These are phyloP conservation scores for Glareola pratincola DNA, from an alignment of 2,113 vertebrate species.

Conservation along the genomic window DNA sequence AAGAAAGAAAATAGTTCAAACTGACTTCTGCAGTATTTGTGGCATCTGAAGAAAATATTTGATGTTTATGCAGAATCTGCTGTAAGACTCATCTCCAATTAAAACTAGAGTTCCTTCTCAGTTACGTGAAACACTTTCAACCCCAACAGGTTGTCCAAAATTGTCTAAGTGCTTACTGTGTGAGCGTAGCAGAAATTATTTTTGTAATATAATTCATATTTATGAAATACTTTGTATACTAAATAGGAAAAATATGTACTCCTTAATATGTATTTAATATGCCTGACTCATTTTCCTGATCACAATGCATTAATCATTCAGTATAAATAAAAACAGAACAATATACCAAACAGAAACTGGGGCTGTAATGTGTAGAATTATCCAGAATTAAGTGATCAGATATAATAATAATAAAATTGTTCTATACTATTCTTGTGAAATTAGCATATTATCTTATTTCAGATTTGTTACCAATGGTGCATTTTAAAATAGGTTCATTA, in stretches of 20 bases:
- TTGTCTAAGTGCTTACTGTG: slow-evolving; percentile 97
- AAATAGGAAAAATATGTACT: slow-evolving; percentile 82
- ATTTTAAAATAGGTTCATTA: slow-evolving; percentile 70
- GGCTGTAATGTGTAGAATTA: slow-evolving; percentile 75
- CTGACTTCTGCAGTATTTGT: slow-evolving; percentile 70
- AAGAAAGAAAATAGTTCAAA: slow-evolving; percentile 43
- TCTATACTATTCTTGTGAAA: slow-evolving; percentile 77
- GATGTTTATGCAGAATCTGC: slow-evolving; percentile 74
- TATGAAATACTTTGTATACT: slow-evolving; percentile 99
- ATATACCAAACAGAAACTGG: slow-evolving; percentile 73
- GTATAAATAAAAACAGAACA: slow-evolving; percentile 75
- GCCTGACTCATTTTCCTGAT: slow-evolving; percentile 83
- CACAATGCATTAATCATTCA: slow-evolving; percentile 79
- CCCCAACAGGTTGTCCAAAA: slow-evolving; percentile 79
- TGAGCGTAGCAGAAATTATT: slow-evolving; percentile 99
- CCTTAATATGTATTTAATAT: slow-evolving; percentile 85
- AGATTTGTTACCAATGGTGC: slow-evolving; percentile 69
- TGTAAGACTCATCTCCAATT: slow-evolving; percentile 69
- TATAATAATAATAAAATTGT: slow-evolving; percentile 64
- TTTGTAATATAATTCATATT: slow-evolving; percentile 99
- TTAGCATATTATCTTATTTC: slow-evolving; percentile 73
- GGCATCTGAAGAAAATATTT: slow-evolving; percentile 72
- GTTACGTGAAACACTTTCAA: slow-evolving; percentile 75
- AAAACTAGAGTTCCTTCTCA: slow-evolving; percentile 72
- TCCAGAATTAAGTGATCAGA: slow-evolving; percentile 77